These are phyloP conservation scores for Psilopogon haemacephalus DNA, from an alignment of 2,113 vertebrate species.

Conservation along the genomic window DNA sequence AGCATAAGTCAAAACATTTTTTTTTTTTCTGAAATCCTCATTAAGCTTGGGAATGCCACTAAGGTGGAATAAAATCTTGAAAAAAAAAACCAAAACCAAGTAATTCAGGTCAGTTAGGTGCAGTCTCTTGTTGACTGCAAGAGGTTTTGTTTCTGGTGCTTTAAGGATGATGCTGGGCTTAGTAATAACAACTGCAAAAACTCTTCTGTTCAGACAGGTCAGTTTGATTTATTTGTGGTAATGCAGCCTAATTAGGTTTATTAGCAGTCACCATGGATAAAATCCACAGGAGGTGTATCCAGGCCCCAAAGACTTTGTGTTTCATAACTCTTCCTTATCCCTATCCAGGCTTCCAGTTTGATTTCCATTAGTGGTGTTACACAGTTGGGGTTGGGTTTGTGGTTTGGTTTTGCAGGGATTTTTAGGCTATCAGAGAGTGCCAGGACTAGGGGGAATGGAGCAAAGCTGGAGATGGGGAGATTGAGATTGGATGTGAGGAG, in stretches of 20 bases:
- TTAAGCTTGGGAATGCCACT: conserved; percentile 37
- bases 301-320: not conserved
- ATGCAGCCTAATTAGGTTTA: conserved; percentile 43
- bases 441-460: too few species aligned
- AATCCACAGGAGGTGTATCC: conserved; percentile 17
- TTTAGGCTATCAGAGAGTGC: too few species aligned
- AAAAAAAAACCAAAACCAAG: not conserved
- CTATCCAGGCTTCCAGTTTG: not conserved
- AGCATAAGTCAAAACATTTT: not conserved
- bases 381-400: not conserved
- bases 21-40: conserved; percentile 38
- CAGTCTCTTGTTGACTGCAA: conserved; percentile 22
- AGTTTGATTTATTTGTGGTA: conserved; percentile 53
- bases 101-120: conserved; percentile 50
- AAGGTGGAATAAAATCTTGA: conserved; percentile 42
- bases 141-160: conserved; percentile 49
- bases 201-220: not conserved
- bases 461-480: too few species aligned
- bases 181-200: conserved; percentile 4
- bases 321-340: conserved; percentile 20
- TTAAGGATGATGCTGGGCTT: conserved; percentile 11
- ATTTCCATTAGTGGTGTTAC: conserved; percentile 3
- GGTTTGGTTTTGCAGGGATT: too few species aligned
- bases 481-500: too few species aligned
- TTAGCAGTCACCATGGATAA: conserved; percentile 29